Evolutionary conservation across 2,888 invertebrate species (phyloP), one percentile per base, ranked within the genome.

Genomic region (Epinotia demarniana): DNA sequence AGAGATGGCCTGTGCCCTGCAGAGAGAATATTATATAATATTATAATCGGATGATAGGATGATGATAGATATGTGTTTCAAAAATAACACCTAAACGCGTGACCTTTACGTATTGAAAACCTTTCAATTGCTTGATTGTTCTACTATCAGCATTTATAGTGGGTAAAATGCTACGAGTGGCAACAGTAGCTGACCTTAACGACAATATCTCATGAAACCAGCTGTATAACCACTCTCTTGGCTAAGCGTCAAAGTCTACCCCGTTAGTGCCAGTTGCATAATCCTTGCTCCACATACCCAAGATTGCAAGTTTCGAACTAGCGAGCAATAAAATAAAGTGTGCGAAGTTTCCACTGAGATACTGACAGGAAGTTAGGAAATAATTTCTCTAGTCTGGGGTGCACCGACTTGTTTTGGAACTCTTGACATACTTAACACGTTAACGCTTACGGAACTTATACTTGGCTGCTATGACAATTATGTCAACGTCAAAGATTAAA

Each of bases 281-380:
- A 69, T 74, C 74, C 63, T 33, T 33, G 64, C 57, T 63, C 39
- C 64, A 60, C 63, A 66, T 75, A 60, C 60, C 58, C 68, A 74
- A 69, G 66, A 70, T 39, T 69, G 55, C 18, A 49, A 74, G 69
- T 63, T 74, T 62, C 63, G 18, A 66, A 75, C 74, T 74, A 64
- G 58, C 69, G 49, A 53, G 60, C 64, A 71, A 43, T 75, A 71
- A 62, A 66, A 71, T 75, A 75, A 75, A 75, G 70, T 71, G 70
- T 60, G 64, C 70, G 11, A 70, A 63, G 64, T 75, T 75, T 39
- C 19, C 60, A 66, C 75, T 53, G 53, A 66, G 64, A 60, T 70
- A 75, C 64, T 66, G 75, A 75, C 63, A 53, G 63, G 60, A 66
- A 75, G 60, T 75, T 66, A 60, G 53, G 58, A 43, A 71, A 60